Conservation (phyloP, 2,888 invertebrate genomes). For the Eristalis tenax region DNA sequence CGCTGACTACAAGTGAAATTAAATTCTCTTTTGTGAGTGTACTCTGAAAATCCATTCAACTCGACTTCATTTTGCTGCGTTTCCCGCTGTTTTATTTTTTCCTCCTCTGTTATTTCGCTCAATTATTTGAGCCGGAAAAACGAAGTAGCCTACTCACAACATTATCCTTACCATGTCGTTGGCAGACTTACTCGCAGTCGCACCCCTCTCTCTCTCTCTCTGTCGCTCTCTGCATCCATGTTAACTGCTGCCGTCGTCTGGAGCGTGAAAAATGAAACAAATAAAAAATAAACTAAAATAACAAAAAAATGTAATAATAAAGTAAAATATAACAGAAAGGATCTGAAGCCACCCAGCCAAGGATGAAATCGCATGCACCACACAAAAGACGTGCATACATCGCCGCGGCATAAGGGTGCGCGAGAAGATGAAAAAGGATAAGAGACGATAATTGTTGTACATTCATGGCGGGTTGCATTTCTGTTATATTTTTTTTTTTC, state of each 20-base stretch:
- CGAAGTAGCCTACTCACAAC: constrained; percentile 66
- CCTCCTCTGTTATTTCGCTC: constrained; percentile 47
- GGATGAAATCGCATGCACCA: constrained; percentile 49
- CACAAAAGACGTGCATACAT: constrained; percentile 44
- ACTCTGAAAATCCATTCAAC: constrained; percentile 67
- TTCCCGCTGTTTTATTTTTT: constrained; percentile 52
- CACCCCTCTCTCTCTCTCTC: background rate
- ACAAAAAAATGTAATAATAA: constrained; percentile 36
- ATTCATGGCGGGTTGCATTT: constrained; percentile 8
- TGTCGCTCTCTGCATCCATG: constrained; percentile 47
- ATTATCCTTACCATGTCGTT: constrained; percentile 62
- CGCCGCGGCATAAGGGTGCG: constrained; percentile 50
- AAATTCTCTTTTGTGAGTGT: constrained; percentile 62
- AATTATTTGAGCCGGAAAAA: constrained; percentile 48
- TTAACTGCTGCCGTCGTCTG: constrained; percentile 64
- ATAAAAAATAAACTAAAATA: constrained; percentile 19
- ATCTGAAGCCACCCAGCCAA: constrained; percentile 54
- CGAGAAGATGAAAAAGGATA: constrained; percentile 52
- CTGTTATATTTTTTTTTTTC: constrained; percentile 21
- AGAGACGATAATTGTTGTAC: constrained; percentile 68
- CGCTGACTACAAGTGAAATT: constrained; percentile 41
- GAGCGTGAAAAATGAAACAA: constrained; percentile 56
- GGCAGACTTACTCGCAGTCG: constrained; percentile 48
- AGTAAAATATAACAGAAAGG: constrained; percentile 55
- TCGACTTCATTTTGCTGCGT: constrained; percentile 62